Percentiles rank a stretch among this genome's conserved stretches.
Evolutionary conservation across 2,888 invertebrate genomes (phyloP).

Genomic region (Coecobrya sp.): DNA sequence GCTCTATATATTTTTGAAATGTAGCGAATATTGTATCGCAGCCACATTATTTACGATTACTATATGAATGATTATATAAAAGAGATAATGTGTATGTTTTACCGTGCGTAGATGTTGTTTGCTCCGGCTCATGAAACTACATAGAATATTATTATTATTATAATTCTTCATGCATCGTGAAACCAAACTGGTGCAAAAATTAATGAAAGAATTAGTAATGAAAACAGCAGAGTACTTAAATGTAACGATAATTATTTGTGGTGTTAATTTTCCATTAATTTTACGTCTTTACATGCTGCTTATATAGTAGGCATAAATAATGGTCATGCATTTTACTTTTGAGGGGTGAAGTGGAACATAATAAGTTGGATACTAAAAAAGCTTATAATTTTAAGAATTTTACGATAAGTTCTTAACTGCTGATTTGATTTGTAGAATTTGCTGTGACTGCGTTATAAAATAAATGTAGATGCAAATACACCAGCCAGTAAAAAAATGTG

Average conservation of each 20-base stretch:
- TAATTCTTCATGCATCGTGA: background rate
- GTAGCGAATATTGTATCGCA: conserved; percentile 32
- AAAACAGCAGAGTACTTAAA: background rate
- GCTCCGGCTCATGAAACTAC: conserved; percentile 58
- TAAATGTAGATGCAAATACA: conserved; percentile 47
- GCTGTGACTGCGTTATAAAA: conserved; percentile 42
- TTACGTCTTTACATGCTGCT: too few species aligned
- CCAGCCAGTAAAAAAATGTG: conserved; percentile 42
- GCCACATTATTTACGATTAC: conserved; percentile 47
- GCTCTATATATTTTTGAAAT: conserved; percentile 73
- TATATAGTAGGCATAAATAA: background rate
- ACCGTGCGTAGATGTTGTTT: conserved; percentile 47
- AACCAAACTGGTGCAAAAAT: background rate
- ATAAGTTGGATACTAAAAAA: background rate
- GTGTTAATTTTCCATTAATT: background rate
- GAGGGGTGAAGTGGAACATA: conserved; percentile 19
- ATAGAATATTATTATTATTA: background rate
- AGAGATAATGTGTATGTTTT: conserved; percentile 2
- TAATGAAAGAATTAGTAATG: background rate
- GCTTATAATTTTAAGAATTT: background rate
- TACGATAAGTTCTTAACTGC: background rate
- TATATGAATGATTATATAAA: background rate
- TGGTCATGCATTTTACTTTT: background rate
- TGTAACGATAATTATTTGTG: background rate
- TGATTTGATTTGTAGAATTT: conserved; percentile 33